phyloP scores from a whole-genome alignment of 2,888 invertebrate species.

The Protophormia terraenovae region DNA sequence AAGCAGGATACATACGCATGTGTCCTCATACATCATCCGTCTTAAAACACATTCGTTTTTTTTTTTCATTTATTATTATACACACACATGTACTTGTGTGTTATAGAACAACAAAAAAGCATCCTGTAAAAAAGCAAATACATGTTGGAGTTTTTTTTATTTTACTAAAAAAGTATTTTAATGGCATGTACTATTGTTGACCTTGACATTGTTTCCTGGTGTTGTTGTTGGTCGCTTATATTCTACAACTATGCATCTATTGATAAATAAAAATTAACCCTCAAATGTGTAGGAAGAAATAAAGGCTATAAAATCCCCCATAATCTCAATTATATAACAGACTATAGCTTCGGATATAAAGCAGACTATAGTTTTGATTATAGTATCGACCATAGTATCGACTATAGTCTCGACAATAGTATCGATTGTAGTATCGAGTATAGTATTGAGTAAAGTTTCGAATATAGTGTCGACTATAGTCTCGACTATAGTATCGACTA shows the following conservation, averaged over 20 bases:
- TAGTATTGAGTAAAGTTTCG: too few species aligned
- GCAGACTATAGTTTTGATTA: too few species aligned
- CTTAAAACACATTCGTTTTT: slow-evolving; percentile 36
- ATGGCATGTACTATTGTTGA: slow-evolving; percentile 65
- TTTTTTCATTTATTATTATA: too few species aligned
- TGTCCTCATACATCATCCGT: slow-evolving; percentile 61
- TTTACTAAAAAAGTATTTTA: neutral
- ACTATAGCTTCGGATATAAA: too few species aligned
- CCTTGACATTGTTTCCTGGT: slow-evolving; percentile 71
- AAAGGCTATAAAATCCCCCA: too few species aligned
- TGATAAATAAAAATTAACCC: slow-evolving; percentile 59
- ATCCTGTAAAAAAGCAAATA: slow-evolving; percentile 62
- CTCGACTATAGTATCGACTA: too few species aligned
- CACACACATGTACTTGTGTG: slow-evolving; percentile 28
- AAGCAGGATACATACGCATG: slow-evolving; percentile 68
- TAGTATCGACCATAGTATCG: too few species aligned
- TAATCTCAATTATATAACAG: too few species aligned
- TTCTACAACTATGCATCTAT: slow-evolving; percentile 72
- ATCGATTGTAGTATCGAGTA: too few species aligned
- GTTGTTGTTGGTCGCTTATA: slow-evolving; percentile 60
- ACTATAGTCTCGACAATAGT: too few species aligned
- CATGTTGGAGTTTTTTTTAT: slow-evolving; percentile 27
- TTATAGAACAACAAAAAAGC: slow-evolving; percentile 25
- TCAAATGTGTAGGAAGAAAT: neutral
- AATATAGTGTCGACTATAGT: too few species aligned